Base-by-base conservation (phyloP, 2,888 invertebrate genomes). In the Xylocampa areola region DNA sequence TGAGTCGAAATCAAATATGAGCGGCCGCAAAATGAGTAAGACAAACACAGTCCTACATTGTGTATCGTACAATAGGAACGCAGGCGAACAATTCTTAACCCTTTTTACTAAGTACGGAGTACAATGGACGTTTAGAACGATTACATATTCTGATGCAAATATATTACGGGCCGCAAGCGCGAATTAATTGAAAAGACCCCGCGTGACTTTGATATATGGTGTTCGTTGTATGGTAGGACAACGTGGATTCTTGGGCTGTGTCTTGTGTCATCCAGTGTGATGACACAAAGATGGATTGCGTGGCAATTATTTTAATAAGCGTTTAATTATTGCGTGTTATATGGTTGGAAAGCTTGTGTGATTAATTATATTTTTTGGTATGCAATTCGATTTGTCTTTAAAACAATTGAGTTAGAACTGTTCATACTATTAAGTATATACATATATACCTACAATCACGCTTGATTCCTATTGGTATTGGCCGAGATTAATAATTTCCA, bases 1-100 rank as follows among this genome's bases (percentile, higher is more conserved):
- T 80, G 81, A 77, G 76, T 80, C 81, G 70, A 89, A 89, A 89
- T 87, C 90, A 91, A 91, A 91, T 90, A 90, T 89, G 89, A 87
- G 82, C 89, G 81, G 79, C 81, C 75, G 75, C 81, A 69, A 79
- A 87, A 83, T 82, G 82, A 81, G 79, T 85, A 89, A 91, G 86
- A 90, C 87, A 92, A 92, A 92, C 88, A 92, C 29, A 48, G 57
- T 14, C 66, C 52, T 58, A 71, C 70, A 76, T 79, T 79, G 71
- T 79, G 77, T 82, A 79, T 76, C 76, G 76, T 73, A 91, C 90
- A 91, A 91, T 90, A 78, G 85, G 71, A 27, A 54, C 79, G 57
- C 47, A 65, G 66, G 59, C 68, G 66, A 69, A 71, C 73, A 74
- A 73, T 76, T 79, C 83, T 83, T 85, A 82, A 79, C 81, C 81